Percentiles rank a stretch among this genome's conserved stretches.
Conservation (phyloP, 2,888 invertebrate species). For the Papilio protenor region DNA sequence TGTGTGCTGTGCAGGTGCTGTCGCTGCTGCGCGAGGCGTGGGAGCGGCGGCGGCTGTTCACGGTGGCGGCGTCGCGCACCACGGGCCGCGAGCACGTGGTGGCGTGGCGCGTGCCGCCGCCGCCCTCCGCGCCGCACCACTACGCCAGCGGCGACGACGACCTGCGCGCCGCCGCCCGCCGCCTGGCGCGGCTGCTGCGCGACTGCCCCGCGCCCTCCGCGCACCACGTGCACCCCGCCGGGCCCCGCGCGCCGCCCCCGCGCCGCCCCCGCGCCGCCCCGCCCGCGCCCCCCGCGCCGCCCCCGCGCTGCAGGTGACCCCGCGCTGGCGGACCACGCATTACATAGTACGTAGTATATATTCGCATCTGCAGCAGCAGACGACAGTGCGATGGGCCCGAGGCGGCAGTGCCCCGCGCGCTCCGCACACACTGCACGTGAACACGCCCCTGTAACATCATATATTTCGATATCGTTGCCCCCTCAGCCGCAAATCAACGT, state of each 20-base stretch:
- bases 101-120: slow-evolving; percentile 88
- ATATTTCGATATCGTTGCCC: too few species aligned
- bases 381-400: too few species aligned
- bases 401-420: too few species aligned
- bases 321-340: too few species aligned
- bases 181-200: slow-evolving; percentile 50
- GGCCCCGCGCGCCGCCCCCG: slow-evolving; percentile 4
- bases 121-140: slow-evolving; percentile 59
- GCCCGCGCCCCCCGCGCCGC: background rate
- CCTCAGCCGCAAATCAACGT: too few species aligned
- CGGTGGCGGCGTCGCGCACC: slow-evolving; percentile 93
- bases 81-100: slow-evolving; percentile 96
- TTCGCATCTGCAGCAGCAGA: too few species aligned
- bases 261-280: background rate
- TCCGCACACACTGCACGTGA: too few species aligned
- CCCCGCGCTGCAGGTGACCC: slow-evolving; percentile 20
- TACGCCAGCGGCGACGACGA: slow-evolving; percentile 54
- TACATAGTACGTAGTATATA: too few species aligned
- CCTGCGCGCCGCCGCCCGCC: slow-evolving; percentile 48
- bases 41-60: slow-evolving; percentile 92
- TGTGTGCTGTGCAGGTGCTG: slow-evolving; percentile 81
- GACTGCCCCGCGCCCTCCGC: slow-evolving; percentile 16
- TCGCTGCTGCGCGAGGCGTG: slow-evolving; percentile 91
- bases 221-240: background rate
- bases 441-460: too few species aligned